Base-by-base conservation (phyloP, 2,113 vertebrate genomes). In the Syngnathoides biaculeatus region DNA sequence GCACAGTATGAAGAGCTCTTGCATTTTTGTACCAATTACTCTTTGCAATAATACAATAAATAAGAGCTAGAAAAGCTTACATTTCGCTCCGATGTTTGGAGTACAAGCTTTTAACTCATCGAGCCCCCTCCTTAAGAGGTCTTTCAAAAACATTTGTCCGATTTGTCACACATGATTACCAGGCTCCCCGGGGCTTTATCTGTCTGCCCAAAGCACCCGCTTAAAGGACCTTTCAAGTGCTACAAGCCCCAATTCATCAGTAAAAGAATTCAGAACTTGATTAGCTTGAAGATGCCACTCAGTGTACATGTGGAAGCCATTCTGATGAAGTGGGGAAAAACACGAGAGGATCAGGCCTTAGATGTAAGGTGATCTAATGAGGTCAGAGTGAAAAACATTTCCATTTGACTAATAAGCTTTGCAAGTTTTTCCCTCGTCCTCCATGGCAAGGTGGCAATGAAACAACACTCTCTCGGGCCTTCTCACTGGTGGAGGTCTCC, bases 261-360 rank as follows among this genome's bases (percentile, higher is more conserved):
- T 82, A 92, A 89, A 90, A 92, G 88, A 93, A 91, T 91, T 89
- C 87, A 82, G 82, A 72, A 84, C 85, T 93, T 90, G 89, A 90
- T 91, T 88, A 92, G 88, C 88, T 90, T 71, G 84, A 77, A 90
- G 88, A 90, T 89, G 90, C 89, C 87, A 90, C 80, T 77, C 75
- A 85, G 74, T 78, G 82, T 53, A 65, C 39, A 58, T 66, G 75
- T 53, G 13, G 45, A 26, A 38, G 69, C 43, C 66, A 60, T 72
- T 68, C 61, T 22, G 57, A 53, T 64, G 79, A 67, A 26, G 56
- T 50, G 71, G 73, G 71, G 73, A 68, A 74, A 78, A 67, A 81
- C 67, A 70, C 19, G 63, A 73, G 53, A 83, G 64, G 64, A 78
- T 77, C 40, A 20, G 60, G 43, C 60, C 67, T 73, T 74, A 64